These are phyloP conservation scores for Gisinianus flammeolus DNA, from an alignment of 2,888 invertebrate genomes.

Conservation along the genomic window DNA sequence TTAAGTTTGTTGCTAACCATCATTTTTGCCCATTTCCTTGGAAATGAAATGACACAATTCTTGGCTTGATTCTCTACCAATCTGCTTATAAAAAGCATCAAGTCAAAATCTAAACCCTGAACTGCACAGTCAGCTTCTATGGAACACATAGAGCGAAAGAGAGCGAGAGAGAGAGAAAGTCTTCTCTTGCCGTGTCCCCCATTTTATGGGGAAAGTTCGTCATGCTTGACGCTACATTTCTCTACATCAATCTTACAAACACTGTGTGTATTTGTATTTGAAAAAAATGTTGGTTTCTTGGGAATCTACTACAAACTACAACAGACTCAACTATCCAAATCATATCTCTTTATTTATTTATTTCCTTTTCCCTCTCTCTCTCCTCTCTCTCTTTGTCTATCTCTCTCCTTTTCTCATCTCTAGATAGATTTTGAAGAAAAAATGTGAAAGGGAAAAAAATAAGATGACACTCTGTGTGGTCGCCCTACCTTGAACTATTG, in stretches of 20 bases:
- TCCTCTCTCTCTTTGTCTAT: not conserved
- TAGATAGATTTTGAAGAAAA: not conserved
- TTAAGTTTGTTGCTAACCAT: slow-evolving; percentile 37
- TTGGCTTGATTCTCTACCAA: not conserved
- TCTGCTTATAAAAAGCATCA: not conserved
- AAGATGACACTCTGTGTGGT: not conserved
- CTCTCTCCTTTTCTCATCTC: not conserved
- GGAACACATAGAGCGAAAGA: not conserved
- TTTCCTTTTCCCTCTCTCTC: not conserved
- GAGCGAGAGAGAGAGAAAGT: not conserved
- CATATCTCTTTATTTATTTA: not conserved
- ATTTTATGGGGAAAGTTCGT: not conserved
- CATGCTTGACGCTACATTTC: not conserved
- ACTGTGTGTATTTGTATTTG: slow-evolving; percentile 1
- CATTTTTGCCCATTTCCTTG: slow-evolving; percentile 36
- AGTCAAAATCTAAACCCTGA: not conserved
- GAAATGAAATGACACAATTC: slow-evolving; percentile 37
- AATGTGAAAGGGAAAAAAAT: not conserved
- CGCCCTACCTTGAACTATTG: not conserved
- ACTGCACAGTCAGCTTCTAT: not conserved
- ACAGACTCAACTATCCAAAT: not conserved
- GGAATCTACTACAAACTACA: not conserved
- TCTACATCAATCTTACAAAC: not conserved
- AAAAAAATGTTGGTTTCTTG: not conserved
- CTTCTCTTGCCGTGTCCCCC: not conserved